Conservation (phyloP, 2,888 invertebrate species). For the Carterocephalus palaemon region DNA sequence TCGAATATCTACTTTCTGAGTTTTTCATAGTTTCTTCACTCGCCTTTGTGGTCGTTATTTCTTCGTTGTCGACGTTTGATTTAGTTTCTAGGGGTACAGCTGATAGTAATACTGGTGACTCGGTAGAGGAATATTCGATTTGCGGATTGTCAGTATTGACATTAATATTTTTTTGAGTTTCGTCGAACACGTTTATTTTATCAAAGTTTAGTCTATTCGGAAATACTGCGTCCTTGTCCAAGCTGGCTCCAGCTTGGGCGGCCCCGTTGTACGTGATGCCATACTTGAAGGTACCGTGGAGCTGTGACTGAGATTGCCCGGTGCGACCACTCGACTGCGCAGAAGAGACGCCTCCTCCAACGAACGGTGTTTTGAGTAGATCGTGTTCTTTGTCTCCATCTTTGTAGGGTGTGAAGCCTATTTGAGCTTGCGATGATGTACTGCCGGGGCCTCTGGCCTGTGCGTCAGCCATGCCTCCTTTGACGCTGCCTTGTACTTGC, state of each 20-base stretch:
- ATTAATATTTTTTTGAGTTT: constrained; percentile 62
- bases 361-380: constrained; percentile 78
- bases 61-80: constrained; percentile 13
- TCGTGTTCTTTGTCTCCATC: constrained; percentile 78
- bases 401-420: constrained; percentile 88
- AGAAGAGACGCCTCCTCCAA: constrained; percentile 87
- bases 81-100: constrained; percentile 24
- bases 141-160: constrained; percentile 39
- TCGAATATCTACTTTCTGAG: constrained; percentile 44
- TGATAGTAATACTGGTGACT: constrained; percentile 7
- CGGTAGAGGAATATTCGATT: neutral
- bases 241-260: constrained; percentile 89
- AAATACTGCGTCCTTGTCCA: constrained; percentile 76
- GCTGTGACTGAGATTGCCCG: constrained; percentile 90
- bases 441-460: constrained; percentile 91
- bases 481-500: constrained; percentile 88
- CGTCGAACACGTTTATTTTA: constrained; percentile 67
- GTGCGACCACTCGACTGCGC: constrained; percentile 86
- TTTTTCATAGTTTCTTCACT: constrained; percentile 41
- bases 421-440: constrained; percentile 93
- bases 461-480: constrained; percentile 91
- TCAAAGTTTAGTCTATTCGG: constrained; percentile 62
- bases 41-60: constrained; percentile 31
- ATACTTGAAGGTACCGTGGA: constrained; percentile 88
- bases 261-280: constrained; percentile 88